A percentile compares a stretch with the other conserved stretches of the same genome.
Conservation (phyloP, 2,888 invertebrate genomes). For the Pediacus dermestoides region DNA sequence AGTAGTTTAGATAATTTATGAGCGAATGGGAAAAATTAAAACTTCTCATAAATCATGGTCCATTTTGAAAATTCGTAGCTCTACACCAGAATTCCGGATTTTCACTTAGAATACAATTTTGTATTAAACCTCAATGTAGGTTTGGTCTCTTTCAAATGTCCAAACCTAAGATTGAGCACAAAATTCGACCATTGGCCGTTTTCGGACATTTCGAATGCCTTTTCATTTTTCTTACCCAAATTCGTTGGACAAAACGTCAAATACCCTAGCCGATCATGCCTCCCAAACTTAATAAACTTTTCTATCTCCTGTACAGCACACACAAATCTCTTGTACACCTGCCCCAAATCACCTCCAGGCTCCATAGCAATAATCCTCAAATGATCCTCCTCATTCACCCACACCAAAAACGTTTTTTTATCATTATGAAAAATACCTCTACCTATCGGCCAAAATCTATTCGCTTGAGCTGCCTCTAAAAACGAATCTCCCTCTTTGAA, state of each 20-base stretch:
- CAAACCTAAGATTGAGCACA: no score
- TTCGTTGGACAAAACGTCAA: constrained; percentile 73
- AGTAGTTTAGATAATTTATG: no score
- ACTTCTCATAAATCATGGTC: no score
- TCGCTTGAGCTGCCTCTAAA: constrained; percentile 85
- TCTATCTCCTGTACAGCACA: constrained; percentile 54
- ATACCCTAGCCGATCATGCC: constrained; percentile 61
- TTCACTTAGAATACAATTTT: no score
- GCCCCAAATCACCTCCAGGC: constrained; percentile 83
- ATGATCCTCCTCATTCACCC: constrained; percentile 98
- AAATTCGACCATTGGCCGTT: no score
- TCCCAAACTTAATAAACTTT: constrained; percentile 54
- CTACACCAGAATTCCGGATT: no score
- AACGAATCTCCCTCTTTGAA: constrained; percentile 94
- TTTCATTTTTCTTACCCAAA: constrained; percentile 56
- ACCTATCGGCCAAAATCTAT: constrained; percentile 89
- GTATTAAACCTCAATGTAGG: no score
- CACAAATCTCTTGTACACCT: constrained; percentile 61
- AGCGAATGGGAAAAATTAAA: no score
- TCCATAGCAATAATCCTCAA: constrained; percentile 96
- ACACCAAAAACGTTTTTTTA: constrained; percentile 91
- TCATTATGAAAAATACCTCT: constrained; percentile 96
- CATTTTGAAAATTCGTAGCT: no score
- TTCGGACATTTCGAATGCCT: no score
- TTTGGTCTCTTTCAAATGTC: no score